phyloP scores from a whole-genome alignment of 2,797 vertebrate species.

The Brotula barbata region DNA sequence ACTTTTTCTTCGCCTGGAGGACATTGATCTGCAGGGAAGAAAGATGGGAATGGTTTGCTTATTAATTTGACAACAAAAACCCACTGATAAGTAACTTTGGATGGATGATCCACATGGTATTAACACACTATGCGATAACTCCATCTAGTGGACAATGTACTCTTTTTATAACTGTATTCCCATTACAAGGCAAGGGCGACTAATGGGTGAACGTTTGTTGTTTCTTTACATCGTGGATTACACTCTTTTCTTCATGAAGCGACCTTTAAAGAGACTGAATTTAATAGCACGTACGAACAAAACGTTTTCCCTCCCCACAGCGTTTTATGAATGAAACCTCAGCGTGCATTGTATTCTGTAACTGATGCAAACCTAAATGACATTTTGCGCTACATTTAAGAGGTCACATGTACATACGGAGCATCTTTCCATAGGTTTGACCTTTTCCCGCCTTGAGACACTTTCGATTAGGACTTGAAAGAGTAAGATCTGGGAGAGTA shows the following conservation, averaged over 20 bases:
- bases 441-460: conserved; percentile 50
- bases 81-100: no score
- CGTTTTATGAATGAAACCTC: conserved; percentile 10
- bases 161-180: background rate
- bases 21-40: conserved; percentile 89
- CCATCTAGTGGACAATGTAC: conserved; percentile 45
- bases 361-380: conserved; percentile 42
- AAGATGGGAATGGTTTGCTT: background rate
- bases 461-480: conserved; percentile 48
- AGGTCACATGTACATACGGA: conserved; percentile 27
- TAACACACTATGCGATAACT: background rate
- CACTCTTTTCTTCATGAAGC: background rate
- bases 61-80: background rate
- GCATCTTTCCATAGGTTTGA: conserved; percentile 37
- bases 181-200: background rate
- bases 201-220: background rate
- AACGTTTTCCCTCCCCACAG: background rate
- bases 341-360: conserved; percentile 3
- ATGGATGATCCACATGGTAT: background rate
- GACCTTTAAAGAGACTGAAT: background rate
- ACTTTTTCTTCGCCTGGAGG: conserved; percentile 98
- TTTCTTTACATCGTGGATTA: background rate
- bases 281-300: background rate
- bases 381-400: conserved; percentile 53
- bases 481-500: conserved; percentile 38